Evolutionary conservation across 2,113 vertebrate species (phyloP), one percentile per base, ranked within the genome.

Genomic region (Galeopterus variegatus): DNA sequence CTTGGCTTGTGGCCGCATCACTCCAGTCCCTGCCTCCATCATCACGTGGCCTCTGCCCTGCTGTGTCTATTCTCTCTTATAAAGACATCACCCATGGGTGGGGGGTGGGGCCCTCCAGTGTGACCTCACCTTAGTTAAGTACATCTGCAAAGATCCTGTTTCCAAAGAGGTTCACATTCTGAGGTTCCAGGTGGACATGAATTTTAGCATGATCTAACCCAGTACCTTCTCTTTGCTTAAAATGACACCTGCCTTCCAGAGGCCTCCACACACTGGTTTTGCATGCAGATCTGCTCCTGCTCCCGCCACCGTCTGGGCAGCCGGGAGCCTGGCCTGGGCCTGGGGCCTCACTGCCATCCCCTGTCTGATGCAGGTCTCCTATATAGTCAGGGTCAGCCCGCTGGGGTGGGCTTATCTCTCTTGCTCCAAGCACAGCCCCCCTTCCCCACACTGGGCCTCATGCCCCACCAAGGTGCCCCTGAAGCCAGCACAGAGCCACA

Each of bases 221-320:
- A 1, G 21, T 7, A n/a, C 24, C 1, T 6, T 50, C 54, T n/a
- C n/a, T 58, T 48, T 56, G 17, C 52, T n/a, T 45, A n/a, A 70
- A 23, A 64, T 80, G 6, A 24, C 26, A 36, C 5, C 2, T 13
- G 4, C 5, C 28, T 33, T 31, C 48, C 31, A 48, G 36, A 65
- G 31, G 45, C 69, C 84, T 26, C 0, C 0, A 13, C 36, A 6
- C 24, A 1, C 26, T 0, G 1, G n/a, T 13, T 21, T 50, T 33
- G 23, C 13, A 0, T 7, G 0, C 4, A 7, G 13, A 13, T 3
- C 52, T 6, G 4, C 23, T 9, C 13, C 70, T 36, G 17, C 12
- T 24, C 6, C 21, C 33, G 0, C 36, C 19, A 15, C 54, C 7
- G 28, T 6, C 23, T 15, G 45, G 28, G 24, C 26, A 26, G 52